Percentiles rank a stretch among this genome's conserved stretches.
Conservation (phyloP, 2,888 invertebrate genomes). For the Steinernema carpocapsae region DNA sequence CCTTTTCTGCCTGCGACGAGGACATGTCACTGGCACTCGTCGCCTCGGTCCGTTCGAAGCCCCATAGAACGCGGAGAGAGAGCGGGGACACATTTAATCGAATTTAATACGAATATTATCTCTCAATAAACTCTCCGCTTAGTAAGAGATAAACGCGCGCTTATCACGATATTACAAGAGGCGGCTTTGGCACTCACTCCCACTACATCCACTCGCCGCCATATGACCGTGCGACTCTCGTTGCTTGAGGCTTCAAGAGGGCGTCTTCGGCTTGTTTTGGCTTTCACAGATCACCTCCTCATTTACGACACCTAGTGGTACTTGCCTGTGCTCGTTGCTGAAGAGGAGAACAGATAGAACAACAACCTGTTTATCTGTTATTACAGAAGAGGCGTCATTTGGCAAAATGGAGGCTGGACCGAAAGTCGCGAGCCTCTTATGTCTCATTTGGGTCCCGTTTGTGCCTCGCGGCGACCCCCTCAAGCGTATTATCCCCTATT, state of each 20-base stretch:
- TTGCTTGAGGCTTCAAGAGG: too few relatives aligned
- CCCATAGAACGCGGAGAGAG: too few relatives aligned
- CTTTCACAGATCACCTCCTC: slow-evolving; percentile 2
- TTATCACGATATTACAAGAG: slow-evolving; percentile 28
- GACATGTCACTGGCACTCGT: not conserved
- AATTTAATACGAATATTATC: slow-evolving; percentile 34
- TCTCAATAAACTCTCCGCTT: slow-evolving; percentile 12
- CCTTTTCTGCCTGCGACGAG: not conserved
- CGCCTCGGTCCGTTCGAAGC: not conserved
- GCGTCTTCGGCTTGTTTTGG: not conserved
- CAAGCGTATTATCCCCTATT: too few relatives aligned
- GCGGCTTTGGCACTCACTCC: not conserved
- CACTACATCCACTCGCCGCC: not conserved
- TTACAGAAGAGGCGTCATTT: not conserved
- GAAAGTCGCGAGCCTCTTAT: not conserved
- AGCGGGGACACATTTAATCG: slow-evolving; percentile 21
- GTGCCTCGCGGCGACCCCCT: too few relatives aligned
- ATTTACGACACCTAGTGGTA: not conserved
- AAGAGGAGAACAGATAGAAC: not conserved
- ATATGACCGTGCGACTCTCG: not conserved
- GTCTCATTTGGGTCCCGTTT: too few relatives aligned
- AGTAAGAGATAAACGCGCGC: slow-evolving; percentile 10
- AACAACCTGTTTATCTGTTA: slow-evolving; percentile 9
- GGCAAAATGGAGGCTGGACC: not conserved
- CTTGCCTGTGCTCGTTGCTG: not conserved